Evolutionary conservation across 2,113 vertebrate genomes (phyloP), one percentile per base, ranked within the genome.

Genomic region (Actenoides lindsayi): DNA sequence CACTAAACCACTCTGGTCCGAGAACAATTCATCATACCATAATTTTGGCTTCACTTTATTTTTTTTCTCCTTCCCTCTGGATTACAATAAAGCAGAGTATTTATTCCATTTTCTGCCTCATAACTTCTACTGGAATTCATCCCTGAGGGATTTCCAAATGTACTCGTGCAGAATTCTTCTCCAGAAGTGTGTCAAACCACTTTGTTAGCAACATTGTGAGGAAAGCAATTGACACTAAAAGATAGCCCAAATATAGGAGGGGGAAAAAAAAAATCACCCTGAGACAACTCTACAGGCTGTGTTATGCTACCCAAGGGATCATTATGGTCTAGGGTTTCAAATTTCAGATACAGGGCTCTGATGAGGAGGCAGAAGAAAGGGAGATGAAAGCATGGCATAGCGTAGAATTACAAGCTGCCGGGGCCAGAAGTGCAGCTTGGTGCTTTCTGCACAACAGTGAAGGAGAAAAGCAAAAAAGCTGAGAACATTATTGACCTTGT

Each of bases 401-500:
- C 13, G 11, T 4, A 82, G 75, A 96, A 78, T 83, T 81, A 70
- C 25, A 86, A 75, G n/a, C 25, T 85, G 46, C 44, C 33, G 37
- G 79, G 60, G 53, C 39, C 80, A 46, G 48, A 91, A 51, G 20
- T 16, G 48, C 59, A 89, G 70, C 70, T 77, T 68, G 24, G 18
- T 81, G n/a, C 41, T 83, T 46, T 13, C 13, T 57, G 48, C 42
- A 13, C 30, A 56, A 78, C 44, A n/a, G 59, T 64, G 62, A 65
- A 91, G 62, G 25, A 74, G 64, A 35, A 81, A 82, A 93, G 53
- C 11, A 64, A 85, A 83, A 88, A 64, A 81, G 64, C 25, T 11
- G 46, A 94, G 60, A 79, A 88, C 54, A 53, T 91, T 91, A 93
- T 14, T 96, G 96, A 95, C 80, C 62, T 90, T 95, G 71, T 94